phyloP scores from a whole-genome alignment of 2,888 invertebrate genomes.

The Stegana nigrithorax region DNA sequence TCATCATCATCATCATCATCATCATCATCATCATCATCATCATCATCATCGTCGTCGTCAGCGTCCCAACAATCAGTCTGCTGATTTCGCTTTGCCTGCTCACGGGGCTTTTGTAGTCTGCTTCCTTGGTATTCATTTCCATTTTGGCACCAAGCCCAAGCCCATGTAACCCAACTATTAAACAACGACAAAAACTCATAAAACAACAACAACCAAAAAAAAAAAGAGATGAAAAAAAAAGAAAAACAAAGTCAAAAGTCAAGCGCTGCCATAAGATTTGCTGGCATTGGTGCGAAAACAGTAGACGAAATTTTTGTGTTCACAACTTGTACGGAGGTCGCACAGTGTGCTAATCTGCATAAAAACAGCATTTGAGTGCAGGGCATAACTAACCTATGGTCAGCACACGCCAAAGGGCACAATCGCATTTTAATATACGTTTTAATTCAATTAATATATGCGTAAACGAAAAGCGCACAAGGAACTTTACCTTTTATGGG shows the following conservation, averaged over 20 bases:
- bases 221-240: too few species aligned
- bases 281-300: not conserved
- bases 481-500: too few species aligned
- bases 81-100: not conserved
- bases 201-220: not conserved
- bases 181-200: too few species aligned
- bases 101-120: not conserved
- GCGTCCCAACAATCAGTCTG: not conserved
- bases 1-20: not conserved
- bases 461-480: too few species aligned
- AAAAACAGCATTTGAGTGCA: too few species aligned
- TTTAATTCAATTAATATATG: too few species aligned
- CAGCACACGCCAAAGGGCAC: too few species aligned
- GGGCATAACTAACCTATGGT: too few species aligned
- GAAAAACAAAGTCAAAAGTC: constrained; percentile 1
- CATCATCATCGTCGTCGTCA: not conserved
- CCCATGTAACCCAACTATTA: not conserved
- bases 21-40: not conserved
- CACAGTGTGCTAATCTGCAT: too few species aligned
- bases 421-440: too few species aligned
- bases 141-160: constrained; percentile 10
- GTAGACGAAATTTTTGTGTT: not conserved
- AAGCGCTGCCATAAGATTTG: not conserved
- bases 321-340: too few species aligned
- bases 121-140: not conserved